Conservation (phyloP, 2,113 vertebrate species). For the Periophthalmus modestus region DNA sequence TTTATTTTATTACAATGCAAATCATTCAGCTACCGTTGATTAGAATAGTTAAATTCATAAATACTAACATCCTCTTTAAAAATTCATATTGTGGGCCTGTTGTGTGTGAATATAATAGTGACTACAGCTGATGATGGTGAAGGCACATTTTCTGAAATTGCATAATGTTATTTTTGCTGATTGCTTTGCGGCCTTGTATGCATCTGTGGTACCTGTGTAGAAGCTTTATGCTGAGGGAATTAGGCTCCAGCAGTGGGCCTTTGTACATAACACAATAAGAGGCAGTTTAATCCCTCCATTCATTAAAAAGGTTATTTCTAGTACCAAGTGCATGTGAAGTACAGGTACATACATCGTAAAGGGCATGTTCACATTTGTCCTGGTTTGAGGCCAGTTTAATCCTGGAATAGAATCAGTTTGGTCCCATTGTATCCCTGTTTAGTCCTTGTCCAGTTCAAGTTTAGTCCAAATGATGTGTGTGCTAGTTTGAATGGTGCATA, state of each 20-base stretch:
- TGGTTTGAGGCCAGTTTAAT: neutral
- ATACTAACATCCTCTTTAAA: neutral
- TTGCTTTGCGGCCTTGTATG: constrained; percentile 37
- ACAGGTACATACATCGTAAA: neutral
- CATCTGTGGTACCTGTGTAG: constrained; percentile 23
- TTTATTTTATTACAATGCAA: neutral
- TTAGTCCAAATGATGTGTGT: no score
- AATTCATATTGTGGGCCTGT: neutral
- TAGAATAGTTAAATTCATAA: no score
- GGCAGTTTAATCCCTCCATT: constrained; percentile 42
- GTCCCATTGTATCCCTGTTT: no score
- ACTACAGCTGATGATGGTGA: neutral
- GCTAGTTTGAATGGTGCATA: no score
- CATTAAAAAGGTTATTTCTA: constrained; percentile 32
- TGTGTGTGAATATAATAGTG: neutral
- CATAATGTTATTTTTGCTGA: constrained; percentile 18
- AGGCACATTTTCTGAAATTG: neutral
- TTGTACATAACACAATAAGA: constrained; percentile 41
- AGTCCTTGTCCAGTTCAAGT: neutral
- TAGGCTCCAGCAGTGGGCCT: constrained; percentile 20
- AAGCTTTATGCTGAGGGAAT: constrained; percentile 44
- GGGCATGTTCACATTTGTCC: neutral
- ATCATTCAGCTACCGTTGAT: neutral
- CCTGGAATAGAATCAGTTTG: neutral
- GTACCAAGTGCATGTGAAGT: neutral